Evolutionary conservation across 2,888 invertebrate genomes (phyloP).

Genomic region (Mactromeris polynyma): DNA sequence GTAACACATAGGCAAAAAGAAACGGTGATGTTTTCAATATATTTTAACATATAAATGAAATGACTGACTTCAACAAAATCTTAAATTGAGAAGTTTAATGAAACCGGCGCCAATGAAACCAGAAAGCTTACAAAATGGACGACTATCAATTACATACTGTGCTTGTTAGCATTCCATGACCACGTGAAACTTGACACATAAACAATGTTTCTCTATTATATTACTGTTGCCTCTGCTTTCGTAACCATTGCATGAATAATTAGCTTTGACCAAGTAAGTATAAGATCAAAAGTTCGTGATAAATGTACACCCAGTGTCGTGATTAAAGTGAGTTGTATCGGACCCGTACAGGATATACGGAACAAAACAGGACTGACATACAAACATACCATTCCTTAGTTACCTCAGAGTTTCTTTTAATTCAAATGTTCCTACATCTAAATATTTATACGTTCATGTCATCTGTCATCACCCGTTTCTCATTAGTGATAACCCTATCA

Average conservation of each 20-base stretch:
- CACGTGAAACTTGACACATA: background rate
- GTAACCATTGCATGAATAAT: background rate
- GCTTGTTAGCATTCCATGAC: background rate
- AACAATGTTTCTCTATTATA: background rate
- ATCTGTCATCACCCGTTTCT: background rate
- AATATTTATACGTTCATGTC: conserved; percentile 5
- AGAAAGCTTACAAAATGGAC: background rate
- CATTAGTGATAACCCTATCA: conserved; percentile 16
- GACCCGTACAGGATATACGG: conserved; percentile 32
- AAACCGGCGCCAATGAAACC: background rate
- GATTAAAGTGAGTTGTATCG: conserved; percentile 15
- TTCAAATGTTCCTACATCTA: conserved; percentile 5
- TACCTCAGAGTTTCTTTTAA: background rate
- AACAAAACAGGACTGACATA: conserved; percentile 23
- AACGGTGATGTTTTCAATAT: too few species aligned
- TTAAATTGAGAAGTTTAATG: too few species aligned
- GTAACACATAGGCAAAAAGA: too few species aligned
- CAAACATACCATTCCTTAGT: conserved; percentile 32
- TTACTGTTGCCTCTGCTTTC: background rate
- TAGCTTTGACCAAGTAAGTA: background rate
- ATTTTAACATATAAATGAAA: too few species aligned
- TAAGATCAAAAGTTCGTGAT: conserved; percentile 31
- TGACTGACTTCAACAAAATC: background rate
- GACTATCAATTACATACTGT: background rate
- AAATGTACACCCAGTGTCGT: background rate